Evolutionary conservation across 2,113 vertebrate genomes (phyloP), one percentile per base, ranked within the genome.

Genomic region (Tragelaphus strepsiceros): DNA sequence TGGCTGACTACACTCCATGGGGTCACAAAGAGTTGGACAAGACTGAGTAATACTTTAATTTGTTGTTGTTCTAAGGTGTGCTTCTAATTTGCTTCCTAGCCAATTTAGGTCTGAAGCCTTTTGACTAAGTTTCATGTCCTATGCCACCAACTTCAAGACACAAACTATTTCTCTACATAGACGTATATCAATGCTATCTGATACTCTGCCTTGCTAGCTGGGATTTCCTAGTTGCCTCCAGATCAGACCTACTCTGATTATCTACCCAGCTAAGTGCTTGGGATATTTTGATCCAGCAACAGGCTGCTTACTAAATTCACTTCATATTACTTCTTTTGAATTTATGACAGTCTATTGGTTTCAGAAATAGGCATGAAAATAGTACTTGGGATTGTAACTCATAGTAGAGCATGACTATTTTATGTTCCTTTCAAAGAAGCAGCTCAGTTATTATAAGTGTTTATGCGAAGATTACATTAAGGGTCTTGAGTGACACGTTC

Each of bases 391-490:
- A 96, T 88, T 21, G 19, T 16, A 80, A 78, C 26, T 61, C 39
- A 51, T 7, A 46, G 26, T 22, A 59, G 21, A 81, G 6, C 51
- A 88, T 92, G 11, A 92, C 16, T 39, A 54, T 85, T 95, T 77
- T 86, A 32, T n/a, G 24, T 67, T 35, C 35, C 9, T 80, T 74
- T 91, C 53, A 74, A 16, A 83, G 43, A 93, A 95, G 71, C 83
- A 92, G 30, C 32, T 91, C 28, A 91, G 56, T 30, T 53, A 64
- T 3, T 43, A n/a, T 51, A 35, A 93, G 86, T 87, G 49, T n/a
- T 90, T 96, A 77, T 51, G 64, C 3, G 81, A 88, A 95, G 30
- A 96, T 95, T 93, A 90, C 21, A 94, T 3, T 88, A 92, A 97
- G 62, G 12, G 3, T 96, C 83, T 96, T 97, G 74, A 97, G 26